Evolutionary conservation across 2,888 invertebrate species (phyloP).

Genomic region (Heliconius cydno): DNA sequence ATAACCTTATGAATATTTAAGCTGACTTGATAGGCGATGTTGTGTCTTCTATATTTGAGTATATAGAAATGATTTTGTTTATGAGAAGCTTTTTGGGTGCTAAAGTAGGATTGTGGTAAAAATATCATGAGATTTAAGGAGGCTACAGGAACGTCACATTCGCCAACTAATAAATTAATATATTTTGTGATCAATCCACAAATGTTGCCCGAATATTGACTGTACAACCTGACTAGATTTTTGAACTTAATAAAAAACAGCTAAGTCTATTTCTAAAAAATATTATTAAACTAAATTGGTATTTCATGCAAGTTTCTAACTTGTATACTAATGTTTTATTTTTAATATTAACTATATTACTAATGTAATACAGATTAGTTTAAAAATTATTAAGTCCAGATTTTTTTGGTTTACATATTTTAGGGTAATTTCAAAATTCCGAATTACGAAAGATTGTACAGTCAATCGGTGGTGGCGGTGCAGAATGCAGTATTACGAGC

Average conservation of each 20-base stretch:
- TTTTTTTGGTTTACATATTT: conserved; percentile 1
- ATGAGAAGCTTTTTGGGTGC: conserved; percentile 75
- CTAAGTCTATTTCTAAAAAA: conserved; percentile 20
- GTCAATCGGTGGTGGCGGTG: conserved; percentile 70
- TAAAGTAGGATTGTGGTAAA: conserved; percentile 63
- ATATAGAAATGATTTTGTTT: conserved; percentile 63
- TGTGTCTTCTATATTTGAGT: conserved; percentile 14
- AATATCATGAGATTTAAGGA: conserved; percentile 68
- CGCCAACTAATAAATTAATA: conserved; percentile 73
- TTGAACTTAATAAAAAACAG: conserved; percentile 2
- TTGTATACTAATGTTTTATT: neutral
- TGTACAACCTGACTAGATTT: conserved; percentile 68
- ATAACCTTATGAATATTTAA: conserved; percentile 17
- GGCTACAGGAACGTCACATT: conserved; percentile 80
- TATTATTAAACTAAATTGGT: neutral
- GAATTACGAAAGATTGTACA: conserved; percentile 68
- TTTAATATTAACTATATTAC: neutral
- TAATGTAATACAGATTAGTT: neutral
- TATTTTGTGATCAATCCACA: conserved; percentile 69
- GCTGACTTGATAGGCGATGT: conserved; percentile 25
- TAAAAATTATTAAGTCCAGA: conserved; percentile 5
- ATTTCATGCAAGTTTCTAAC: conserved; percentile 7
- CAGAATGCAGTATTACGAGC: conserved; percentile 73
- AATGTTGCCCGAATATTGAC: conserved; percentile 67
- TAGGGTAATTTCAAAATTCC: neutral